A percentile compares a stretch with the other conserved stretches of the same genome.
Evolutionary conservation across 1,140 invertebrate species (phyloP).

Genomic region (Panulirus ornatus): DNA sequence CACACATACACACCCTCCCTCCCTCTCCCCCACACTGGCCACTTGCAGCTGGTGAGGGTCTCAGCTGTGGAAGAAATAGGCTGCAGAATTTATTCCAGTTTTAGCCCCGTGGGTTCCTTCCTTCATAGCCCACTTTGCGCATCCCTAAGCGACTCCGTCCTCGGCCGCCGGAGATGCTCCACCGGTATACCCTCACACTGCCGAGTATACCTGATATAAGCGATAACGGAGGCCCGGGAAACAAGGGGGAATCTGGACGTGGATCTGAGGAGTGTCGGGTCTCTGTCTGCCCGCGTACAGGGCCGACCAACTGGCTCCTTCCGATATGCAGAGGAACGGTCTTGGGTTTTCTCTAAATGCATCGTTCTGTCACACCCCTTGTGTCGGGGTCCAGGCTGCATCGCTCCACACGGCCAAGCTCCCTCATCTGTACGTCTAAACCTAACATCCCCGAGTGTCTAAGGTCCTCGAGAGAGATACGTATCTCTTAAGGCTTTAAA

Average conservation of each 20-base stretch:
- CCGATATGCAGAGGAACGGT: conserved; percentile 22
- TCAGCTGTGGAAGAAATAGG: conserved; percentile 47
- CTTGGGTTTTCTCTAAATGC: conserved; percentile 4
- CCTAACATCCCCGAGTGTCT: not conserved
- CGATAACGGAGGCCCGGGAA: not conserved
- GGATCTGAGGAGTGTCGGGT: not conserved
- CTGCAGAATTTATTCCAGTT: conserved; percentile 3
- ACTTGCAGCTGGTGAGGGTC: conserved; percentile 32
- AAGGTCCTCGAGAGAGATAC: not conserved
- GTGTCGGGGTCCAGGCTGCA: not conserved
- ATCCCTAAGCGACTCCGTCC: not conserved
- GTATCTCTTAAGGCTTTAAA: not conserved
- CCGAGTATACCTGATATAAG: not conserved
- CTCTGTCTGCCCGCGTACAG: not conserved
- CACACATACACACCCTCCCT: conserved; percentile 34
- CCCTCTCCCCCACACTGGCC: conserved; percentile 19
- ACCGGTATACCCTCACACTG: not conserved
- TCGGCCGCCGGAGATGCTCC: not conserved
- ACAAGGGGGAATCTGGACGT: not conserved
- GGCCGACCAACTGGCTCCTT: not conserved
- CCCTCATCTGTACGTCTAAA: too few species aligned
- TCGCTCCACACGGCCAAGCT: too few species aligned
- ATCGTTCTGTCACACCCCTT: not conserved
- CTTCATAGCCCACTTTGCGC: not conserved
- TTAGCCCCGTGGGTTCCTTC: conserved; percentile 1